phyloP scores from a whole-genome alignment of 2,797 vertebrate genomes.

The Malurus leucopterus region DNA sequence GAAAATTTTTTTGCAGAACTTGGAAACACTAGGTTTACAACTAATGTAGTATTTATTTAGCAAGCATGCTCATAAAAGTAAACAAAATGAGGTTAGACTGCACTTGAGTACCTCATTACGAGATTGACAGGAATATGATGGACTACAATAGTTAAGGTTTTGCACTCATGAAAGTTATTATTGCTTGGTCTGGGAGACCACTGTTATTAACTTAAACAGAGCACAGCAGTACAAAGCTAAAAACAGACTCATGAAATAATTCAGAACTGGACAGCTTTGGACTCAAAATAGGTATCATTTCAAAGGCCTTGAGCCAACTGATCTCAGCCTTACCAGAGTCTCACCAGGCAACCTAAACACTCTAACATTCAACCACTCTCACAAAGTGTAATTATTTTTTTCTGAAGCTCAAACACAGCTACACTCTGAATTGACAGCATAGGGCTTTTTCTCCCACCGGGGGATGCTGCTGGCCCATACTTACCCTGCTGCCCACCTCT shows the following conservation, averaged over 20 bases:
- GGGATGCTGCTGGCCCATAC: fast-evolving
- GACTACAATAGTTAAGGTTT: not conserved
- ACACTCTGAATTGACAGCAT: fast-evolving
- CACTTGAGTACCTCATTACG: not conserved
- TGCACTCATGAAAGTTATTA: not conserved
- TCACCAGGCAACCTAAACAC: not conserved
- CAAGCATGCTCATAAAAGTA: not conserved
- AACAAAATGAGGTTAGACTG: not conserved
- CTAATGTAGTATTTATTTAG: not conserved
- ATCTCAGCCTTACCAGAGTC: not conserved
- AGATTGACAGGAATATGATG: not conserved
- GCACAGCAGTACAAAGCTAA: not conserved
- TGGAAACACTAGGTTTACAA: not conserved
- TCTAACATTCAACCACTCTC: not conserved
- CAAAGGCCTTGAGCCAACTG: not conserved
- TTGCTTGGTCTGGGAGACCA: not conserved
- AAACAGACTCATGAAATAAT: not conserved
- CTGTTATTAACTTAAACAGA: not conserved
- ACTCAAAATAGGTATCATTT: not conserved
- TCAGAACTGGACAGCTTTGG: not conserved
- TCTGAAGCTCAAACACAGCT: not conserved
- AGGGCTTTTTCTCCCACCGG: not conserved
- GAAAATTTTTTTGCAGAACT: not conserved
- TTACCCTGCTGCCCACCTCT: too few relatives aligned
- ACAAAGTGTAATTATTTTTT: fast-evolving